These are phyloP conservation scores for Microplitis mediator DNA, from an alignment of 1,140 invertebrate genomes.

Conservation along the genomic window DNA sequence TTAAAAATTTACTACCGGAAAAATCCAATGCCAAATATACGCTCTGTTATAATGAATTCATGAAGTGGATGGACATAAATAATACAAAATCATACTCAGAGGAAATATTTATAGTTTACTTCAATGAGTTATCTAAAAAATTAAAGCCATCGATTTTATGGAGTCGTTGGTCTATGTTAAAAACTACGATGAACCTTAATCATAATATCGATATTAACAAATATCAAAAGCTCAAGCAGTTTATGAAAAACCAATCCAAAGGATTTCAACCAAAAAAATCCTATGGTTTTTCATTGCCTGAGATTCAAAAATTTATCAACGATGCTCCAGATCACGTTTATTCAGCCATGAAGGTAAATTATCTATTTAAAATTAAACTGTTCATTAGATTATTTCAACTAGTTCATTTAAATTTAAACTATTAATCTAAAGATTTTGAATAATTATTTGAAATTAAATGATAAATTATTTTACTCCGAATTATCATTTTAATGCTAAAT, in stretches of 20 bases:
- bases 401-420: no score
- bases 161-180: constrained; percentile 8
- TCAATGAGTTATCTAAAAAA: background rate
- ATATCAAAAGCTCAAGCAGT: background rate
- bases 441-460: background rate
- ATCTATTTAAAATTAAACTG: background rate
- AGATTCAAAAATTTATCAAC: constrained; percentile 26
- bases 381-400: background rate
- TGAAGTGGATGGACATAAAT: background rate
- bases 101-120: background rate
- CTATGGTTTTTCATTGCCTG: constrained; percentile 12
- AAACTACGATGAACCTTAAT: background rate
- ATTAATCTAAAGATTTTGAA: background rate
- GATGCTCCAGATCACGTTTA: constrained; percentile 29
- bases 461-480: no score
- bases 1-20: background rate
- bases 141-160: constrained; percentile 1
- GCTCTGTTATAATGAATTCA: background rate
- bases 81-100: background rate
- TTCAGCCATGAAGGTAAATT: constrained; percentile 29
- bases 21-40: background rate
- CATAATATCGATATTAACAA: background rate
- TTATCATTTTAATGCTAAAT: no score
- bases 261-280: constrained; percentile 23
- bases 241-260: constrained; percentile 5